A percentile compares a stretch with the other conserved stretches of the same genome.
Evolutionary conservation across 2,113 vertebrate genomes (phyloP).

Genomic region (Cinclus mexicanus): DNA sequence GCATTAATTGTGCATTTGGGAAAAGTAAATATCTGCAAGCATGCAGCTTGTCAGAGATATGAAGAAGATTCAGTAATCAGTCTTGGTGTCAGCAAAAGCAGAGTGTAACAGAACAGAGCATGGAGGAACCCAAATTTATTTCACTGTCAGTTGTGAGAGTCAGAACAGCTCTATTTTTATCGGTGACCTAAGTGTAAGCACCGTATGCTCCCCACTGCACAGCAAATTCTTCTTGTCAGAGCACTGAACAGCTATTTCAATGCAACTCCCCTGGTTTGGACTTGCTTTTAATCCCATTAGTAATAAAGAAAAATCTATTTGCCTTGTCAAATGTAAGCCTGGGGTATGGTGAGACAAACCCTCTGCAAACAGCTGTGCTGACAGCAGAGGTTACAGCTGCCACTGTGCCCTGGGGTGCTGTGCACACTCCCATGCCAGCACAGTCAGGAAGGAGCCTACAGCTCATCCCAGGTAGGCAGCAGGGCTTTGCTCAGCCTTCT

Average conservation of each 20-base stretch:
- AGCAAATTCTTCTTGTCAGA: conserved; percentile 11
- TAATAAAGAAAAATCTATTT: conserved; percentile 39
- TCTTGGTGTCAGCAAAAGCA: not conserved
- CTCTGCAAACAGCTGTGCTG: not conserved
- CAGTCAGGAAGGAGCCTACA: not conserved
- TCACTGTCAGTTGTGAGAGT: not conserved
- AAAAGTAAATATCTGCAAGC: not conserved
- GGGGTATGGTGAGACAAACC: not conserved
- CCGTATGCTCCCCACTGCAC: not conserved
- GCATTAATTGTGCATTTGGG: not conserved
- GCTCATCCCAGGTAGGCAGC: not conserved
- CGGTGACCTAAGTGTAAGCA: not conserved
- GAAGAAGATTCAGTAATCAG: not conserved
- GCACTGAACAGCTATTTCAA: not conserved
- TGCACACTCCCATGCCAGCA: not conserved
- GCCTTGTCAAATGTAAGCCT: not conserved
- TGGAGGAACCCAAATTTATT: conserved; percentile 19
- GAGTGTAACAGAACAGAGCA: not conserved
- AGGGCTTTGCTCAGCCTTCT: not conserved
- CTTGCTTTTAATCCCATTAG: conserved; percentile 31
- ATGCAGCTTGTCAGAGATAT: not conserved
- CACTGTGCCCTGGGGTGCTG: rapidly evolving
- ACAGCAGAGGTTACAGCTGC: not conserved
- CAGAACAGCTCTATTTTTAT: conserved; percentile 47
- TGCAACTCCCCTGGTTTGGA: not conserved